Evolutionary conservation across 1,140 invertebrate genomes (phyloP), one percentile per base, ranked within the genome.

Genomic region (Aradophagus sp.): DNA sequence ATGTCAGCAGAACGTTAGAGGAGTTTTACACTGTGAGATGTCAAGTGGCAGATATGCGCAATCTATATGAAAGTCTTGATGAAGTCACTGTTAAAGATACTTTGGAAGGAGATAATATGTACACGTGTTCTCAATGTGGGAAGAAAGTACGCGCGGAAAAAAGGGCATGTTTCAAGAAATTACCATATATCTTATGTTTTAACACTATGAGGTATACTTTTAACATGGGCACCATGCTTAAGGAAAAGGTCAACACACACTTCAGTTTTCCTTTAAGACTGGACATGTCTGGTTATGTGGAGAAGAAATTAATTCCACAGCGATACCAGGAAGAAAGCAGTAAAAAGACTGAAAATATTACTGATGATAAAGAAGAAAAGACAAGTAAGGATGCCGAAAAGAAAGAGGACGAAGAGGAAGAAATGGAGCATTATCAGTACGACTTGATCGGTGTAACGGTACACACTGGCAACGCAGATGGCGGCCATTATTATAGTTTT

Each of bases 121-220:
- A 98, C 82, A 97, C 95, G 0, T 98, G 97, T 82, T 96, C 95
- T 5, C 94, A 97, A 66, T 98, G 96, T 83, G 92, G 95, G 0
- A 95, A 93, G 76, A 97, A 97, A 89, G 96, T 97, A 11, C 87
- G 96, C 31, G 96, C 96, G 0, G 96, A 98, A 80, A 97, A 97
- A 83, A 86, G 96, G 39, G 96, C 96, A 0, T 98, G 96, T 83
- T 97, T 98, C 77, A 97, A 97, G 77, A 95, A 95, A 75, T 82
- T 98, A 7, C 96, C 97, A 0, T 91, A 94, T 50, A 97, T 98
- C 61, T 83, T 98, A 10, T 97, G 96, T 77, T 97, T 98, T 78
- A 98, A 98, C 80, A 98, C 96, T 0, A 97, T 98, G 96, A 88
- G 96, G n/a, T 98, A 98, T 73, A 97, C 96, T 0, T 98, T 98